Conservation (phyloP, 2,797 vertebrate species). For the Limosa lapponica region DNA sequence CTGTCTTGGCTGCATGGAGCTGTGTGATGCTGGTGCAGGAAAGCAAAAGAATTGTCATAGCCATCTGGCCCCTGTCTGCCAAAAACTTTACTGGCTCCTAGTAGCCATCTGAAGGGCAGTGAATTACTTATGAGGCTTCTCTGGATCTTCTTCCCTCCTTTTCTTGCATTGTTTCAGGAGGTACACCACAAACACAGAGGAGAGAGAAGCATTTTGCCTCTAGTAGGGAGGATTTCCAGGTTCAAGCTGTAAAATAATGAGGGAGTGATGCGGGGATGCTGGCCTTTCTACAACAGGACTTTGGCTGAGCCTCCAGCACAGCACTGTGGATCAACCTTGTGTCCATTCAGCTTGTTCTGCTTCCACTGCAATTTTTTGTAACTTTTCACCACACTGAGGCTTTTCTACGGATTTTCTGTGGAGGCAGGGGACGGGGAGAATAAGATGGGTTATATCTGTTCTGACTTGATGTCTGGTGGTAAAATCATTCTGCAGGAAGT, state of each 20-base stretch:
- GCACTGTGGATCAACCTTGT: background rate
- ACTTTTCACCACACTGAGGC: background rate
- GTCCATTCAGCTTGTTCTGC: background rate
- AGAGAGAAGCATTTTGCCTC: background rate
- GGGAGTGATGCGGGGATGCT: background rate
- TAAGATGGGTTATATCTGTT: background rate
- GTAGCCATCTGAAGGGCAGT: background rate
- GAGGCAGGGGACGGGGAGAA: background rate
- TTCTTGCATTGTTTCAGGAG: background rate
- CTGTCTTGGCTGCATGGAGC: background rate
- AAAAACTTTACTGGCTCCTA: background rate
- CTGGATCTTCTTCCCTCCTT: background rate
- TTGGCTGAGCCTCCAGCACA: background rate
- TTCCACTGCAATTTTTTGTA: background rate
- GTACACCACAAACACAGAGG: background rate
- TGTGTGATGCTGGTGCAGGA: background rate
- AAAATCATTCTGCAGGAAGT: slow-evolving; percentile 36
- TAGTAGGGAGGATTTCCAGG: background rate
- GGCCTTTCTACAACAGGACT: background rate
- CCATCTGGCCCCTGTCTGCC: background rate
- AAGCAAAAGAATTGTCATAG: background rate
- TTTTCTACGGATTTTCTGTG: background rate
- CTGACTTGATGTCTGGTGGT: background rate
- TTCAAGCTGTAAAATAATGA: background rate
- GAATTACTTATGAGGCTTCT: background rate